Percentiles rank a stretch among this genome's conserved stretches.
Evolutionary conservation across 2,113 vertebrate species (phyloP).

Genomic region (Pelvicachromis taeniatus): DNA sequence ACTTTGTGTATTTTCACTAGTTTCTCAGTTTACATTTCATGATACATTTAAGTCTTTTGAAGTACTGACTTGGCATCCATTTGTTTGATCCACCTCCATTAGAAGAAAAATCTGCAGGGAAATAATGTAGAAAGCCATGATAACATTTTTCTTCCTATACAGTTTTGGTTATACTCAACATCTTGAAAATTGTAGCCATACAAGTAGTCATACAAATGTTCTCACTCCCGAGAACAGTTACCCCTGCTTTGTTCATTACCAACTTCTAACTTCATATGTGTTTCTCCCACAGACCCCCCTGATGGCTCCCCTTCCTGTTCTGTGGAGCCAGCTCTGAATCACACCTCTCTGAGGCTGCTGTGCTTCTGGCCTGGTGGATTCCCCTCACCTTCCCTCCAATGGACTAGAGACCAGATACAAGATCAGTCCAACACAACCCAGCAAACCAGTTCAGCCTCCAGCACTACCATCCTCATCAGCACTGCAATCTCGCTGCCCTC

Average conservation of each 20-base stretch:
- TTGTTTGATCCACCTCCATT: background rate
- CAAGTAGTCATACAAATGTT: background rate
- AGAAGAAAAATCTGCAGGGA: too few relatives aligned
- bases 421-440: background rate
- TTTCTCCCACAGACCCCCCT: background rate
- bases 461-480: conserved; percentile 54
- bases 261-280: conserved; percentile 15
- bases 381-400: conserved; percentile 63
- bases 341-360: background rate
- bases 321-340: background rate
- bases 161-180: background rate
- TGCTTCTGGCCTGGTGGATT: conserved; percentile 31
- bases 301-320: background rate
- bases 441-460: conserved; percentile 13
- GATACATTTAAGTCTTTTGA: background rate
- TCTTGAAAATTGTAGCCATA: background rate
- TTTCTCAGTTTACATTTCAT: background rate
- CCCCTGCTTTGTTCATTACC: background rate
- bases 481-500: conserved; percentile 68
- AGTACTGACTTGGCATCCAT: background rate
- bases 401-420: background rate
- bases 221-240: background rate
- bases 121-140: background rate
- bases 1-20: background rate
- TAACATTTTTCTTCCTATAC: background rate